Percentiles rank a stretch among this genome's conserved stretches.
Conservation (phyloP, 2,113 vertebrate genomes). For the Xiphophorus maculatus region DNA sequence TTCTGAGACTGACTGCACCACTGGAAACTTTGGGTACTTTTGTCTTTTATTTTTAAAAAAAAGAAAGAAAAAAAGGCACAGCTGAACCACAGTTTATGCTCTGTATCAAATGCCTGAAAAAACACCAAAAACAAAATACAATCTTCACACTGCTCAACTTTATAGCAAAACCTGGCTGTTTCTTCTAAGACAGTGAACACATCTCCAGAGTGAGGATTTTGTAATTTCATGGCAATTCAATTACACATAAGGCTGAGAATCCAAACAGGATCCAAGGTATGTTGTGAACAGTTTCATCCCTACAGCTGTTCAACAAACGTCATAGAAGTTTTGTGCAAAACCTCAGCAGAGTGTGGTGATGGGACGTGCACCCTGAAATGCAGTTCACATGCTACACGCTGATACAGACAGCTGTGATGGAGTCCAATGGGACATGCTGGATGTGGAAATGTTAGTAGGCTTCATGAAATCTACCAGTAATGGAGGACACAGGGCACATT, state of each 20-base stretch:
- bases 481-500: too few species aligned
- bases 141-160: background rate
- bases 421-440: background rate
- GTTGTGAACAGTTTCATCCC: background rate
- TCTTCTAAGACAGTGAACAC: constrained; percentile 18
- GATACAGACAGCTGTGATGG: background rate
- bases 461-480: background rate
- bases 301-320: constrained; percentile 8
- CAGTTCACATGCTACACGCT: background rate
- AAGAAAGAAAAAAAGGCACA: background rate
- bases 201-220: constrained; percentile 30
- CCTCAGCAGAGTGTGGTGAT: background rate
- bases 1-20: constrained; percentile 31
- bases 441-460: background rate
- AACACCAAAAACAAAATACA: background rate
- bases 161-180: constrained; percentile 3
- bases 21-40: constrained; percentile 22
- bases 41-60: background rate
- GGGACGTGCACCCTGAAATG: too few species aligned
- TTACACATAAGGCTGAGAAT: constrained; percentile 6
- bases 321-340: background rate
- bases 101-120: background rate
- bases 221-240: constrained; percentile 39
- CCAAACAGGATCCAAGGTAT: constrained; percentile 1
- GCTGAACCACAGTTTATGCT: constrained; percentile 4